Evolutionary conservation across 2,888 invertebrate genomes (phyloP).

Genomic region (Lasioglossum morio): DNA sequence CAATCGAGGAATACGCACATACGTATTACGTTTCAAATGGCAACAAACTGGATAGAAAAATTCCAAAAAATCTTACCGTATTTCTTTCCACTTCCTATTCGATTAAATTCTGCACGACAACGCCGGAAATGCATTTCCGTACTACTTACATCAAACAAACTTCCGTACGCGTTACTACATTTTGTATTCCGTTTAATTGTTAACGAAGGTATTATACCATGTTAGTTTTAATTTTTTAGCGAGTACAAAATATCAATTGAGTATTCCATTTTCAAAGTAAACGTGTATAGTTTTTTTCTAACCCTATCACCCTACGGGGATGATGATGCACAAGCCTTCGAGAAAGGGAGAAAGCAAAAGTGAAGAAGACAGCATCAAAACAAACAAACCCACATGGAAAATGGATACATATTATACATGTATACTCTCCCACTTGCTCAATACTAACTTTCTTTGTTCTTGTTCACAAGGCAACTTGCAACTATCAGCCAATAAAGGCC

Average conservation of each 20-base stretch:
- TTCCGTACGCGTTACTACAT: neutral
- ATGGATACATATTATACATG: neutral
- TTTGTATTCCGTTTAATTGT: conserved; percentile 10
- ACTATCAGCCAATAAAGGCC: neutral
- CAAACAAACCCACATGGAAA: neutral
- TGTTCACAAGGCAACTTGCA: too few relatives aligned
- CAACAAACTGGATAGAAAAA: neutral
- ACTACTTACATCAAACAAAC: neutral
- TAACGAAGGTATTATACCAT: conserved; percentile 9
- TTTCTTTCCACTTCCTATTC: neutral
- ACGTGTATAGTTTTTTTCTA: neutral
- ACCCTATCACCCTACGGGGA: neutral
- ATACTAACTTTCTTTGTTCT: neutral
- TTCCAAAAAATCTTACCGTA: neutral
- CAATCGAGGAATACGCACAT: neutral
- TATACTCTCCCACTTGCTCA: neutral
- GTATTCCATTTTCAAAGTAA: neutral
- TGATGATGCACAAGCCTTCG: neutral
- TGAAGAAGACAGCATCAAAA: neutral
- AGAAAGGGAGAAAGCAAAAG: neutral
- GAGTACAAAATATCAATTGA: conserved; percentile 12
- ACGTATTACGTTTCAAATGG: neutral
- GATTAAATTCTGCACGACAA: conserved; percentile 10
- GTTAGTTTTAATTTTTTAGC: conserved; percentile 19
- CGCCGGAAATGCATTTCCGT: conserved; percentile 16